Evolutionary conservation across 92 coral and sea anemone genomes (phyloP).

Genomic region (Porites cylindrica): DNA sequence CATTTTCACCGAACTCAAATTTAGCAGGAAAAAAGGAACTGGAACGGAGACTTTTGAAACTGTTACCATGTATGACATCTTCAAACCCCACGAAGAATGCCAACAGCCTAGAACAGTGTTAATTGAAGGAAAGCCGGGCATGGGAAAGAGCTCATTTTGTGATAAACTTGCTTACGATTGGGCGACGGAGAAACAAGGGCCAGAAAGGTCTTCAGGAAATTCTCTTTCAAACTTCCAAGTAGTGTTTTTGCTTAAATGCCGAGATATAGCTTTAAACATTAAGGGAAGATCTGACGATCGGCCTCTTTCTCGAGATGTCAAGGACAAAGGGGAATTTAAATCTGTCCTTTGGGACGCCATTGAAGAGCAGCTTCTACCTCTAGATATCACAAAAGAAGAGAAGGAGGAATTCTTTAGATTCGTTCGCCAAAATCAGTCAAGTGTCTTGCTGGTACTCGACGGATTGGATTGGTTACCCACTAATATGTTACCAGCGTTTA

Average conservation of each 20-base stretch:
- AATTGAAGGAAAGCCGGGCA: neutral
- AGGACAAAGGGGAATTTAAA: too few species aligned
- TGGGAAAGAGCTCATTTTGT: neutral
- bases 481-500: neutral
- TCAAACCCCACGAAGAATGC: neutral
- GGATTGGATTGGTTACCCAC: neutral
- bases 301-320: too few species aligned
- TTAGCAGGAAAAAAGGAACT: neutral
- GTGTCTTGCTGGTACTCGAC: neutral
- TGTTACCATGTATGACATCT: neutral
- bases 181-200: neutral
- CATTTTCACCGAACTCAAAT: constrained; percentile 30
- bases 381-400: neutral
- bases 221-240: neutral
- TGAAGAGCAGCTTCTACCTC: neutral
- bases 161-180: too few species aligned
- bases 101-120: neutral
- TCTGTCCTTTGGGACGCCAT: too few species aligned
- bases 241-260: neutral
- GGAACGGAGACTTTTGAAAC: neutral
- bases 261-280: neutral
- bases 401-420: neutral
- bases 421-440: neutral
- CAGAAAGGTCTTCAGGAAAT: neutral
- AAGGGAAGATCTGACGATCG: neutral